phyloP scores from a whole-genome alignment of 2,797 vertebrate genomes.

The Cyprinodon diabolis region DNA sequence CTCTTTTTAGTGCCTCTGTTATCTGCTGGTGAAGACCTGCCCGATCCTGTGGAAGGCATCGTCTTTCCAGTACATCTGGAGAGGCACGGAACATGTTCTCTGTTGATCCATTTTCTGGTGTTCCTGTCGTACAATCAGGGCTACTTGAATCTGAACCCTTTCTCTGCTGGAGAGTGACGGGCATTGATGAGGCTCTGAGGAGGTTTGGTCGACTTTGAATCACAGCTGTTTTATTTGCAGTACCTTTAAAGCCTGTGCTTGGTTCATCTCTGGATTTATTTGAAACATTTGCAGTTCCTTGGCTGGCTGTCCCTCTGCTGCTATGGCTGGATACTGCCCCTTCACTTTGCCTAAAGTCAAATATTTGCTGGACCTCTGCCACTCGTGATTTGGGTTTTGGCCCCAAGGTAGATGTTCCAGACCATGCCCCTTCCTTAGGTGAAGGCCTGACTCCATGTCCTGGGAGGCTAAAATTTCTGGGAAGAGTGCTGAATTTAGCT shows the following conservation, averaged over 20 bases:
- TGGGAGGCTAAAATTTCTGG: constrained; percentile 95
- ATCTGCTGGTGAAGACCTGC: constrained; percentile 80
- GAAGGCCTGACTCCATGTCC: constrained; percentile 80
- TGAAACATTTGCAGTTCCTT: constrained; percentile 65
- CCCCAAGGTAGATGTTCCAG: constrained; percentile 81
- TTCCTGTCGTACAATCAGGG: constrained; percentile 56
- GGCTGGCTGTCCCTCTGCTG: constrained; percentile 56
- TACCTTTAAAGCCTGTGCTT: constrained; percentile 39
- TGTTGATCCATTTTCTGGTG: constrained; percentile 69
- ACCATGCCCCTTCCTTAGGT: constrained; percentile 85
- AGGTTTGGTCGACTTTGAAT: constrained; percentile 87
- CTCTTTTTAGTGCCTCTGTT: constrained; percentile 76
- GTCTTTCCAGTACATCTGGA: constrained; percentile 61
- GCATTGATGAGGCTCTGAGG: constrained; percentile 93
- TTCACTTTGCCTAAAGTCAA: constrained; percentile 71
- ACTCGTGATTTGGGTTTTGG: constrained; percentile 85
- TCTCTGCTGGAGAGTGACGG: constrained; percentile 84
- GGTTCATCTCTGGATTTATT: constrained; percentile 68
- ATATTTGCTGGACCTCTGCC: constrained; percentile 82
- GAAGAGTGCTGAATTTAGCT: constrained; percentile 95
- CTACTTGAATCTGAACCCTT: constrained; percentile 77
- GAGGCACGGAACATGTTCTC: constrained; percentile 73
- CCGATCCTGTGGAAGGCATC: constrained; percentile 63
- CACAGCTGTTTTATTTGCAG: constrained; percentile 66
- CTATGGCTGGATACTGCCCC: constrained; percentile 53